Percentiles rank a stretch among this genome's conserved stretches.
Evolutionary conservation across 1,140 invertebrate species (phyloP).

Genomic region (Monochamus saltuarius): DNA sequence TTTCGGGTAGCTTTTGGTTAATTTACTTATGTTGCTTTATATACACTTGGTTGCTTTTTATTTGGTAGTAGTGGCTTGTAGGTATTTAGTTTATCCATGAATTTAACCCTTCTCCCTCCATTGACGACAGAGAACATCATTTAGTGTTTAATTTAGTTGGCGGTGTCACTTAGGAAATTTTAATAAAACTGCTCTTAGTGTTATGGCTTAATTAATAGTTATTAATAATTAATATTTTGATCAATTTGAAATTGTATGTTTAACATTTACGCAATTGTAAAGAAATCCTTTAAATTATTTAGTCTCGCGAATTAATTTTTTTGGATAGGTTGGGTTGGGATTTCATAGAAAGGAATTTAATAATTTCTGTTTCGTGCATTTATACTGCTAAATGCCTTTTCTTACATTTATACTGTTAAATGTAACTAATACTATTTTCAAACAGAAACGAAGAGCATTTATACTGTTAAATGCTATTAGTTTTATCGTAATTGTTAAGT

Average conservation of each 20-base stretch:
- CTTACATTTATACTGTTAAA: slow-evolving; percentile 16
- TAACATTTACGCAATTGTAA: no score
- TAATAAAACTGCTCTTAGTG: not conserved
- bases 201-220: no score
- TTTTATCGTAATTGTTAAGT: slow-evolving; percentile 1
- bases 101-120: slow-evolving; percentile 40
- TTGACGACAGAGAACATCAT: slow-evolving; percentile 17
- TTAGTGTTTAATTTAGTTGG: slow-evolving; percentile 19
- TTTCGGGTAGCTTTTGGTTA: slow-evolving; percentile 40
- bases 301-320: no score
- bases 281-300: no score
- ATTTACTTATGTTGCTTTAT: slow-evolving; percentile 32
- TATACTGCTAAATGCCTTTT: slow-evolving; percentile 13
- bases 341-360: no score
- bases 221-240: no score
- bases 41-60: slow-evolving; percentile 14
- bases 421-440: not conserved
- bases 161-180: slow-evolving; percentile 7
- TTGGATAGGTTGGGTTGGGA: no score
- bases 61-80: slow-evolving; percentile 27
- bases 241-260: no score
- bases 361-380: slow-evolving; percentile 3
- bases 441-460: not conserved
- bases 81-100: slow-evolving; percentile 25
- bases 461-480: slow-evolving; percentile 9